Evolutionary conservation across 2,113 vertebrate species (phyloP), one percentile per base, ranked within the genome.

Genomic region (Catharus bicknelli): DNA sequence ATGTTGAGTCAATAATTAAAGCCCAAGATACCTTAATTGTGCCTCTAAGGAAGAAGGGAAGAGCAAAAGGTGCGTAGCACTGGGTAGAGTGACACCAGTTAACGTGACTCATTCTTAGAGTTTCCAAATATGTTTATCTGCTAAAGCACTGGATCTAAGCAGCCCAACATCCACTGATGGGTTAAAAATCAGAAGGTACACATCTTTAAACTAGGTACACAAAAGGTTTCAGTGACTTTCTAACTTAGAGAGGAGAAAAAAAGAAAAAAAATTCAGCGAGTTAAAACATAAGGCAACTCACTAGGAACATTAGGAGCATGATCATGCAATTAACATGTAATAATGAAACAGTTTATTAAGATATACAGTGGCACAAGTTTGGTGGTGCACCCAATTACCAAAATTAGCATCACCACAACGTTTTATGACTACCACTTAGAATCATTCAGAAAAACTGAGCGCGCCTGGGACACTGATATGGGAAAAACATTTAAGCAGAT

Each of bases 391-490:
- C 0, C 13, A 7, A 36, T 27, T 72, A 70, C 83, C 20, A 70
- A 84, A 88, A 83, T n/a, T 19, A 81, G 18, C 20, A 55, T 27
- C 55, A 77, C 3, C 10, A 14, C 12, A 59, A 32, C 1, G 1
- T 34, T 62, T 62, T 67, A 58, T 20, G 19, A 88, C 70, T 18
- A 50, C 10, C 29, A 43, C 13, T 58, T 16, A 64, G 36, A 85
- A 80, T 40, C 0, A 5, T 22, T 64, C 47, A 75, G 55, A 81
- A 90, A 83, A 91, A 76, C 15, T 14, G 9, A 88, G 19, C 16
- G 55, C 1, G 0, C 32, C 23, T 26, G 83, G 42, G 58, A 43
- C 10, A 72, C 17, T 4, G 18, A 61, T 20, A 68, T 0, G 2
- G 27, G 17, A 94, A 70, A 73, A 70, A 73, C 29, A 66, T 25